These are phyloP conservation scores for Formica aserva DNA, from an alignment of 2,888 invertebrate genomes.

Conservation along the genomic window DNA sequence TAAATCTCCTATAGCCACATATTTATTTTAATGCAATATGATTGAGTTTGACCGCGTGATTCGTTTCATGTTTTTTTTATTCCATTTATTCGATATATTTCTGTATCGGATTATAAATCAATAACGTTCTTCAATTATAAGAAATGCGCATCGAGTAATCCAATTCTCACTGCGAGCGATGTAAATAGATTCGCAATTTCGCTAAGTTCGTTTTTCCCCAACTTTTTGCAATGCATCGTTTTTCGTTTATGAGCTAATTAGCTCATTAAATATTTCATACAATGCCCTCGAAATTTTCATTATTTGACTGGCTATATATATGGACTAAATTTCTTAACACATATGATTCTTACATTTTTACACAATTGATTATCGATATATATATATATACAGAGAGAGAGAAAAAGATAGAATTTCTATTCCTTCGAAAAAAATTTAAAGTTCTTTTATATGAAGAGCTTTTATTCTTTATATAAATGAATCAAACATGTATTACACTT, in stretches of 20 bases:
- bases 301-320: constrained; percentile 26
- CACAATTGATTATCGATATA: neutral
- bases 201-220: constrained; percentile 1
- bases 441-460: no score
- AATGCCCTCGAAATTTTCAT: constrained; percentile 9
- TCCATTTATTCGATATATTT: neutral
- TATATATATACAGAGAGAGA: no score
- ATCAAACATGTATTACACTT: neutral
- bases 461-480: no score
- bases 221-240: constrained; percentile 47
- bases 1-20: neutral
- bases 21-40: constrained; percentile 1
- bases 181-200: constrained; percentile 48
- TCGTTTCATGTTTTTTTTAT: neutral
- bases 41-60: neutral
- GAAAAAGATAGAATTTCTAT: no score
- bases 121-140: constrained; percentile 48
- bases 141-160: constrained; percentile 58
- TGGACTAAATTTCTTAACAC: constrained; percentile 4
- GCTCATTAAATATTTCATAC: constrained; percentile 62
- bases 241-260: constrained; percentile 59
- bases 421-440: neutral
- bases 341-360: neutral
- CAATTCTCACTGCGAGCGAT: constrained; percentile 59
- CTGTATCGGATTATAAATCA: constrained; percentile 41